Evolutionary conservation across 2,888 invertebrate genomes (phyloP).

Genomic region (Ochropleura plecta): DNA sequence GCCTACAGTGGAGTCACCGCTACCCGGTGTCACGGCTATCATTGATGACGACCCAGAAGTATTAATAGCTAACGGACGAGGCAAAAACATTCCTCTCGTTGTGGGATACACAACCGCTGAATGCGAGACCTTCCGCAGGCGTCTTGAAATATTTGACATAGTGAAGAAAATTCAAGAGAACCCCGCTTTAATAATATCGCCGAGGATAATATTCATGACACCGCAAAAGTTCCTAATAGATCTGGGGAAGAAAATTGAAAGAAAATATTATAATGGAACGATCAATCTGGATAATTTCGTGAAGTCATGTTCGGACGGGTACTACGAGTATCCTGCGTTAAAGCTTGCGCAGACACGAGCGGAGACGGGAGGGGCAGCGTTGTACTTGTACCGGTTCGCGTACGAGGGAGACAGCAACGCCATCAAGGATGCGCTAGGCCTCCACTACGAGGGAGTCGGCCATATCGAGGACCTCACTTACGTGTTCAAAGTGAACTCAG

Average conservation of each 20-base stretch:
- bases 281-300: slow-evolving; percentile 75
- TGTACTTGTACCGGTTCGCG: slow-evolving; percentile 89
- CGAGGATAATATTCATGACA: slow-evolving; percentile 69
- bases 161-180: slow-evolving; percentile 69
- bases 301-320: slow-evolving; percentile 76
- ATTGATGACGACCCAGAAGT: slow-evolving; percentile 81
- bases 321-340: slow-evolving; percentile 80
- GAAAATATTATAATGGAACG: slow-evolving; percentile 75
- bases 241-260: slow-evolving; percentile 68
- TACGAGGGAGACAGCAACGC: slow-evolving; percentile 87
- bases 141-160: slow-evolving; percentile 76
- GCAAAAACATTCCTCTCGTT: slow-evolving; percentile 79
- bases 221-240: slow-evolving; percentile 61
- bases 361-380: slow-evolving; percentile 77
- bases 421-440: slow-evolving; percentile 79
- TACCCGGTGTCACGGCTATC: slow-evolving; percentile 78
- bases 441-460: slow-evolving; percentile 87
- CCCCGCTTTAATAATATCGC: slow-evolving; percentile 72
- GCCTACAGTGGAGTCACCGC: slow-evolving; percentile 80
- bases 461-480: slow-evolving; percentile 91
- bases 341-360: slow-evolving; percentile 73
- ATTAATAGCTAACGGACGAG: slow-evolving; percentile 76
- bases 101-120: slow-evolving; percentile 82
- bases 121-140: slow-evolving; percentile 79
- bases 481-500: slow-evolving; percentile 83